Conservation (phyloP, 1,140 invertebrate genomes). For the Drosophila asahinai region DNA sequence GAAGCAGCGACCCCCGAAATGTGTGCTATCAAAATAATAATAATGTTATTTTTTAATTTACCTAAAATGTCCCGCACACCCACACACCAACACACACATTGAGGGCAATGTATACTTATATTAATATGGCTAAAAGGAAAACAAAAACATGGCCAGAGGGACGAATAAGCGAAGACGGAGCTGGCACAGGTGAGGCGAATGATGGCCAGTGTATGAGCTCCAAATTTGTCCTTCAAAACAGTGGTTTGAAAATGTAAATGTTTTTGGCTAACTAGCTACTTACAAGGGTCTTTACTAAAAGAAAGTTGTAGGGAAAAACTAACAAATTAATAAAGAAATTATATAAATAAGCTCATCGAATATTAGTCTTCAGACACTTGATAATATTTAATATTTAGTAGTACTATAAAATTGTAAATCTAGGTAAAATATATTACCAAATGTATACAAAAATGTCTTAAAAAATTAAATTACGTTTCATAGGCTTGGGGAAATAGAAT, state of each 20-base stretch:
- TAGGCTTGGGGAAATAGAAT: not conserved
- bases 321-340: no score
- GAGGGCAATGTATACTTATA: conserved; percentile 2
- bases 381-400: no score
- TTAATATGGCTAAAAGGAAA: conserved; percentile 51
- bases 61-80: conserved; percentile 63
- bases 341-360: no score
- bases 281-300: not conserved
- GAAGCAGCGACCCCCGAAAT: conserved; percentile 1
- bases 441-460: no score
- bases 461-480: no score
- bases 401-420: no score
- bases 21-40: conserved; percentile 44
- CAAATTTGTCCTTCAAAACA: conserved; percentile 8
- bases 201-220: not conserved
- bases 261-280: not conserved
- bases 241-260: not conserved
- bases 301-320: not conserved
- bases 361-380: no score
- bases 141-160: conserved; percentile 29
- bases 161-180: conserved; percentile 11
- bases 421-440: no score
- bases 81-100: conserved; percentile 9
- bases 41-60: conserved; percentile 80
- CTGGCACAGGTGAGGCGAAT: not conserved